phyloP scores from a whole-genome alignment of 2,113 vertebrate genomes.

The Gallinago media region DNA sequence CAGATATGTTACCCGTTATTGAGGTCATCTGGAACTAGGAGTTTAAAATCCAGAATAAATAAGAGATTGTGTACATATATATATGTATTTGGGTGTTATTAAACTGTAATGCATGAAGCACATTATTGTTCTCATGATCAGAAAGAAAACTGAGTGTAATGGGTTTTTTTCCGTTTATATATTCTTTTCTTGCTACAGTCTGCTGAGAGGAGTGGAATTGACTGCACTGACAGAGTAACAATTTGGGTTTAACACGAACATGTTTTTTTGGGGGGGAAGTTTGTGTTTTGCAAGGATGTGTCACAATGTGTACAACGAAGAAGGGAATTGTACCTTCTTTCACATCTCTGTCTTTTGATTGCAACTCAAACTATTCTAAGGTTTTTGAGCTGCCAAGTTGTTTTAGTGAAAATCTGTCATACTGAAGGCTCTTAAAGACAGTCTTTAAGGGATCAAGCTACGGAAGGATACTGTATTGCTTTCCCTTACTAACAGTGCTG shows the following conservation, averaged over 20 bases:
- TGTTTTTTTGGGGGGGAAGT: not conserved
- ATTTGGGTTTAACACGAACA: not conserved
- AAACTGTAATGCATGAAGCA: not conserved
- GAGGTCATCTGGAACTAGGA: not conserved
- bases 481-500: not conserved
- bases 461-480: not conserved
- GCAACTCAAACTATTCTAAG: not conserved
- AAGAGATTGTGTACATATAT: not conserved
- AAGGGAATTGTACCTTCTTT: not conserved
- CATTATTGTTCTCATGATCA: not conserved
- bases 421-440: conserved; percentile 28
- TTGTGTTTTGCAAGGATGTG: not conserved
- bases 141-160: not conserved
- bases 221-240: not conserved
- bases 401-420: conserved; percentile 39
- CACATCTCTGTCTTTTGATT: not conserved
- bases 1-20: not conserved
- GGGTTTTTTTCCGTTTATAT: not conserved
- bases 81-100: not conserved
- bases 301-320: conserved; percentile 4
- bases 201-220: not conserved
- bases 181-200: not conserved
- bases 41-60: not conserved
- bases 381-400: not conserved
- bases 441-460: conserved; percentile 27